These are phyloP conservation scores for Apodemus speciosus DNA, from an alignment of 2,113 vertebrate genomes.

Conservation along the genomic window DNA sequence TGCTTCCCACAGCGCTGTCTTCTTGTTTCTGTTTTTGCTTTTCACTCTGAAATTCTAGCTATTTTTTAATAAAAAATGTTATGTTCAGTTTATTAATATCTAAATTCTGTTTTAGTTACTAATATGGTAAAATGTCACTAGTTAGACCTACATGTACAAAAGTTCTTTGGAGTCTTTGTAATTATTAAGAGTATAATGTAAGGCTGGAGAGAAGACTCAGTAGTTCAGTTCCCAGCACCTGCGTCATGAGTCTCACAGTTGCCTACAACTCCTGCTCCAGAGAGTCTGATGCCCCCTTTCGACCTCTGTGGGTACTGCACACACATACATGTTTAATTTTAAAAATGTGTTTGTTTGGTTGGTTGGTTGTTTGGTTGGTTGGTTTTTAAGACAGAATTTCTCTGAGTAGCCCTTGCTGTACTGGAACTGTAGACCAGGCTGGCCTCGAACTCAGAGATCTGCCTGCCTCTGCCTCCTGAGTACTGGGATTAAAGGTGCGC, in stretches of 20 bases:
- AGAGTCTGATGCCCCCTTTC: not conserved
- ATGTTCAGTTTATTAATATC: not conserved
- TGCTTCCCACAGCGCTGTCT: not conserved
- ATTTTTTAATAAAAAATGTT: conserved; percentile 21
- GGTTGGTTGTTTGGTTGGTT: too few species aligned
- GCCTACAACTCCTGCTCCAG: not conserved
- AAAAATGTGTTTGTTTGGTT: not conserved
- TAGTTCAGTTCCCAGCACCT: not conserved
- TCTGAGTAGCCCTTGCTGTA: not conserved
- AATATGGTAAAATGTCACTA: not conserved
- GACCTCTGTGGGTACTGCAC: not conserved
- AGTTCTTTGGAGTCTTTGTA: not conserved
- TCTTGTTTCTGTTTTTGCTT: not conserved
- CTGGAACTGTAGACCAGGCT: not conserved
- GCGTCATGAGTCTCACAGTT: not conserved
- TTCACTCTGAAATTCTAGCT: not conserved
- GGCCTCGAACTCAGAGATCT: not conserved
- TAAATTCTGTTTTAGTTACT: conserved; percentile 15
- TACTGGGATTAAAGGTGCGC: not conserved
- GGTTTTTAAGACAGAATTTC: not conserved
- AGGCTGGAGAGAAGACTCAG: not conserved
- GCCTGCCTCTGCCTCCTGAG: not conserved
- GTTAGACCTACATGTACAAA: not conserved
- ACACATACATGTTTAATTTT: not conserved
- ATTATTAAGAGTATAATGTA: not conserved